Evolutionary conservation across 2,888 invertebrate genomes (phyloP), one percentile per base, ranked within the genome.

Genomic region (Chouioia cunea): DNA sequence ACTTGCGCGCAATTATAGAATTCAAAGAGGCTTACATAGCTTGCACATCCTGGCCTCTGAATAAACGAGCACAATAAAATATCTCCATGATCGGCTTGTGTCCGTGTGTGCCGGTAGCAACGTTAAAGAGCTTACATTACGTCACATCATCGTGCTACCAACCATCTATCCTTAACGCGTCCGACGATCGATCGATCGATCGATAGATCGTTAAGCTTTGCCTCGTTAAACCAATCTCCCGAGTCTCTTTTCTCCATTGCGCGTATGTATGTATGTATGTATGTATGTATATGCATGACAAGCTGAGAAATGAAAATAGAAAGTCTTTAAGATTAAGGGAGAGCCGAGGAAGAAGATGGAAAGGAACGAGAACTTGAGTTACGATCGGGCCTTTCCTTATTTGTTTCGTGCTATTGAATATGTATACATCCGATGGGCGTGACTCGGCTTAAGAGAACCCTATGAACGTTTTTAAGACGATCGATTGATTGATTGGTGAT

Each of bases 91-190:
- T 70, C 69, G 59, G 65, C 59, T 65, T 65, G 56, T 16, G 20
- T 20, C 22, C 44, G n/a, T 47, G 18, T 10, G 43, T 14, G 48
- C 14, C 36, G 54, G 62, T 18, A 65, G 44, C 57, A 54, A 63
- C 67, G 23, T 67, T n/a, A 63, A 67, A 57, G 50, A 63, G 70
- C 73, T 70, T 73, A 64, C 58, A 67, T 73, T 70, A 70, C 73
- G 70, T 70, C 64, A 64, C 67, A 64, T 73, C 62, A 62, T 73
- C 56, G 62, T 65, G 20, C 20, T 44, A 16, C 16, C 27, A 46
- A 3, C 60, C 60, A 68, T 72, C 65, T 56, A 27, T 69, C 73
- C 63, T 47, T 44, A 58, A 64, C 65, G 23, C 16, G 59, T 43
- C 59, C 18, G 50, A 66, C 27, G 48, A 66, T 67, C 67, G 60